A percentile compares a stretch with the other conserved stretches of the same genome.
Conservation (phyloP, 2,888 invertebrate species). For the Lycocerus yunnanus region DNA sequence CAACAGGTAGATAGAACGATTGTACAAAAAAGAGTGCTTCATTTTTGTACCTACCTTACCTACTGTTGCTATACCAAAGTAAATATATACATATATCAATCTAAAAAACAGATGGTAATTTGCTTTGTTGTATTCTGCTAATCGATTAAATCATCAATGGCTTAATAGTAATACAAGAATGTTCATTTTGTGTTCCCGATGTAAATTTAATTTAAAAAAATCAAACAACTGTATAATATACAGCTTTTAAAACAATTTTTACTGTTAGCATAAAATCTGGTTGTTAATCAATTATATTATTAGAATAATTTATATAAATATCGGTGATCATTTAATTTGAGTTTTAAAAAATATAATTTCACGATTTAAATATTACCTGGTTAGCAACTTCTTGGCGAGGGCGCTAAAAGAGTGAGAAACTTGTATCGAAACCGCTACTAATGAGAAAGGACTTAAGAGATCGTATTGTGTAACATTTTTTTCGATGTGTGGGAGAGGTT, state of each 20-base stretch:
- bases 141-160: neutral
- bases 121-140: neutral
- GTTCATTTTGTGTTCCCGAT: neutral
- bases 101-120: neutral
- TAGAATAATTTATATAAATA: neutral
- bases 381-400: neutral
- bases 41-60: neutral
- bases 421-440: conserved; percentile 22
- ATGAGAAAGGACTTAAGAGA: conserved; percentile 31
- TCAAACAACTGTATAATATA: neutral
- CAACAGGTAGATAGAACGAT: neutral
- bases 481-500: conserved; percentile 45
- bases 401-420: conserved; percentile 4
- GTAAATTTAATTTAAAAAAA: neutral
- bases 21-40: neutral
- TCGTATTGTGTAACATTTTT: conserved; percentile 35
- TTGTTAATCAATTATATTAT: neutral
- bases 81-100: neutral
- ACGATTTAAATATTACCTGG: neutral
- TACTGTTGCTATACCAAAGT: neutral
- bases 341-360: neutral
- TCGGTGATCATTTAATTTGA: neutral
- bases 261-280: neutral
- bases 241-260: neutral
- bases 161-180: neutral